Evolutionary conservation across 2,113 vertebrate genomes (phyloP).

Genomic region (Anser brachyrhynchus): DNA sequence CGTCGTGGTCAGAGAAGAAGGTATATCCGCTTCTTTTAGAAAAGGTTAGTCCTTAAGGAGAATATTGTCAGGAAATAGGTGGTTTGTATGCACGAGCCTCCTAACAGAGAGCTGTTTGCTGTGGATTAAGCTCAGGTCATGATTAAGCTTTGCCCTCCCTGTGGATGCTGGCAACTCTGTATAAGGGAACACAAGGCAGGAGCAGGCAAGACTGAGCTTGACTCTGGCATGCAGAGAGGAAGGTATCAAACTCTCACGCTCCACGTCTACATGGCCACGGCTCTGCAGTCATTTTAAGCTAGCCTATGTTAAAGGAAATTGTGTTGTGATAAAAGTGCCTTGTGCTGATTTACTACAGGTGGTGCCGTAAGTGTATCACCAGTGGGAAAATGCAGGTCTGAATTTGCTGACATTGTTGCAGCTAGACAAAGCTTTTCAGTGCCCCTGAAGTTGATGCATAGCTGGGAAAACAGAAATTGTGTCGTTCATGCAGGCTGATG

Average conservation of each 20-base stretch:
- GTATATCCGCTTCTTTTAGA: background rate
- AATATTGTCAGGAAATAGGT: background rate
- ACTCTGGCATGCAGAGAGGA: background rate
- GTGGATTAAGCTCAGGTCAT: background rate
- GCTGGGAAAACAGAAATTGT: background rate
- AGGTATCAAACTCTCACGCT: fast-evolving
- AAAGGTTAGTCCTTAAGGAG: background rate
- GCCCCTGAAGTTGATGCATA: background rate
- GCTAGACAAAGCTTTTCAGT: background rate
- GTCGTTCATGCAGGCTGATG: background rate
- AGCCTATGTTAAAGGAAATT: background rate
- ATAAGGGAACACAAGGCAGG: background rate
- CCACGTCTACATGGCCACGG: background rate
- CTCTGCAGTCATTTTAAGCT: background rate
- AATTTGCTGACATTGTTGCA: background rate
- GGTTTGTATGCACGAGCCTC: background rate
- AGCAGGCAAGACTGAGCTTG: background rate
- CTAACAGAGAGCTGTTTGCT: background rate
- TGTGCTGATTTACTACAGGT: background rate
- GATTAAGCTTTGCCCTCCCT: background rate
- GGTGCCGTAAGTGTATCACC: background rate
- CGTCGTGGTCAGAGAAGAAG: background rate
- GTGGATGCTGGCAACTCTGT: background rate
- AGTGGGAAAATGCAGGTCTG: background rate
- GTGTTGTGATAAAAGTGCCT: background rate